Base-by-base conservation (phyloP, 1,140 invertebrate species). In the Hydropsyche tenuis region DNA sequence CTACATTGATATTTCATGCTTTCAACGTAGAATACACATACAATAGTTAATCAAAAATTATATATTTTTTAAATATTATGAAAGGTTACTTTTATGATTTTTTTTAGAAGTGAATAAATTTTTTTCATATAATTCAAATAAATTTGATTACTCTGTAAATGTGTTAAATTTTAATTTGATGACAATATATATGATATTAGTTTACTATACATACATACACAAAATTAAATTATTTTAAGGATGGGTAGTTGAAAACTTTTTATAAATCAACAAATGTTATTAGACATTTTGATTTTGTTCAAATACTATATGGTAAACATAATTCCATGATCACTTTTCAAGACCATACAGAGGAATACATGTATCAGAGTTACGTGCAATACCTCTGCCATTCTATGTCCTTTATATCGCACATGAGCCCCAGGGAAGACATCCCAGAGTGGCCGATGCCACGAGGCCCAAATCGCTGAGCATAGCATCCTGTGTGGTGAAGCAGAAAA, bases 401-500 rank as follows among this genome's bases (percentile, higher is more conserved):
- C 84, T 83, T 87, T 82, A 89, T 86, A 86, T 91, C 90, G 81
- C 87, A 90, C 84, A 89, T 89, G 78, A 90, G 85, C 74, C 89
- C 89, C 79, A 90, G 84, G 79, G 88, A 87, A 76, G 91, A 92
- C 78, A 93, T 93, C 78, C 91, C 89, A 64, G 93, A 92, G 84
- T 95, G 95, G 79, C 95, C 95, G 84, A 95, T 92, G 75, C 95
- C 95, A 84, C 95, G 92, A 74, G 94, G 94, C 77, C 94, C 94
- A 86, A 89, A 96, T 83, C 90, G 92, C 85, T 91, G 90, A 79
- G 90, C 88, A 87, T 92, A 92, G 87, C 90, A 92, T 84, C 89
- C 90, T 91, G 87, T 78, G 84, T 78, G 83, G 81, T 83, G 82
- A 86, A 86, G 82, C 81, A 83, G 81, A 60, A 82, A 80, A 82